Percentiles rank a stretch among this genome's conserved stretches.
These are phyloP conservation scores for Saguinus midas DNA, from an alignment of 2,113 vertebrate genomes.

Conservation along the genomic window DNA sequence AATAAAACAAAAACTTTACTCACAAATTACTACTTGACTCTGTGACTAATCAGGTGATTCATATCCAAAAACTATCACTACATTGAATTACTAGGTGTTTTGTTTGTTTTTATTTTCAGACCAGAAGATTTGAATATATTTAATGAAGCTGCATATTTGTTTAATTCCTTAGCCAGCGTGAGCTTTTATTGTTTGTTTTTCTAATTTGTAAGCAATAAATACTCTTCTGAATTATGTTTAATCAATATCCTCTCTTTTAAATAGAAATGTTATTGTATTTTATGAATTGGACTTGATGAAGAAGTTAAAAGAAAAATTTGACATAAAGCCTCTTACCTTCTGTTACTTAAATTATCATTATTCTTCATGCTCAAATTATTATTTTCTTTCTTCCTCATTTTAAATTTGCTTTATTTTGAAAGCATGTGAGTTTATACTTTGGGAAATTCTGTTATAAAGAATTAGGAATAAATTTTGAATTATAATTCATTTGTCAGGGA, in stretches of 20 bases:
- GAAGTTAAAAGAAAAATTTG: neutral
- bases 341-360: neutral
- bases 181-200: neutral
- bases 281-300: neutral
- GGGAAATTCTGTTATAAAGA: neutral
- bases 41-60: neutral
- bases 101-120: neutral
- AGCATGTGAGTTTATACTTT: neutral
- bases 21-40: neutral
- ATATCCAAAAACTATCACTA: neutral
- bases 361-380: neutral
- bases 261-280: neutral
- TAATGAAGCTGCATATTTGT: neutral
- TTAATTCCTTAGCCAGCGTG: neutral
- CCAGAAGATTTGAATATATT: neutral
- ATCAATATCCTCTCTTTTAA: neutral
- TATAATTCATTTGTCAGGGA: slow-evolving; percentile 50
- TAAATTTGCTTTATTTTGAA: slow-evolving; percentile 29
- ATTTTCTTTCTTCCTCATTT: neutral
- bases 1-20: neutral
- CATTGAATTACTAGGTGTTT: neutral
- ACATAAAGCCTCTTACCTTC: neutral
- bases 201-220: neutral
- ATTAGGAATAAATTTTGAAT: slow-evolving; percentile 48
- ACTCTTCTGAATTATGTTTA: neutral